Evolutionary conservation across 2,797 vertebrate species (phyloP), one percentile per base, ranked within the genome.

Genomic region (Eremophila alpestris): DNA sequence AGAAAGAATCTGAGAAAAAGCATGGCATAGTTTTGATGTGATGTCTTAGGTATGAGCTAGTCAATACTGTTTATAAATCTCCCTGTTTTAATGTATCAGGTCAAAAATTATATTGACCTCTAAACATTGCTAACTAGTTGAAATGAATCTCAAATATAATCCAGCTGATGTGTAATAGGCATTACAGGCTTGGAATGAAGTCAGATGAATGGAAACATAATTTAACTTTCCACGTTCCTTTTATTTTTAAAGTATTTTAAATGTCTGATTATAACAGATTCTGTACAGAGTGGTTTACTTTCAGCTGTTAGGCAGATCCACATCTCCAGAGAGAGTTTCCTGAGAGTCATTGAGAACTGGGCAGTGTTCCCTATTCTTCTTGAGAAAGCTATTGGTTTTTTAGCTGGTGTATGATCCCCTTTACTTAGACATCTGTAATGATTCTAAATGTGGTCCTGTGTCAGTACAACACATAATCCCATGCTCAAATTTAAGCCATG

Each of bases 181-280:
- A 82, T 84, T 90, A 85, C 43, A 89, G 60, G n/a, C 76, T 90
- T 80, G 59, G 59, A 91, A 82, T 60, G 20, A 82, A 89, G 43
- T 93, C 73, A 94, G 52, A 55, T 56, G 67, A 86, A 78, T 79
- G 48, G 76, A 94, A 93, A 94, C 34, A 58, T 73, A 80, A 85
- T 83, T 92, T 96, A 83, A 46, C 67, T 89, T 87, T 89, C 79
- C 69, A 78, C 83, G 26, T 46, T 91, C 60, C 58, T 87, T 87
- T 71, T 83, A 41, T 51, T 87, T 92, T 70, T n/a, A 19, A 64
- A 86, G 55, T 87, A 70, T 85, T 92, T 84, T 68, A 58, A 67
- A 54, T 80, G 52, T 63, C 54, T 40, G 24, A 83, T 85, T 91
- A 23, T 34, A 83, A 78, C 7, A 78, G 62, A 64, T 62, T 75